A percentile compares a stretch with the other conserved stretches of the same genome.
Evolutionary conservation across 1,140 invertebrate genomes (phyloP).

Genomic region (Neomicropteryx cornuta): DNA sequence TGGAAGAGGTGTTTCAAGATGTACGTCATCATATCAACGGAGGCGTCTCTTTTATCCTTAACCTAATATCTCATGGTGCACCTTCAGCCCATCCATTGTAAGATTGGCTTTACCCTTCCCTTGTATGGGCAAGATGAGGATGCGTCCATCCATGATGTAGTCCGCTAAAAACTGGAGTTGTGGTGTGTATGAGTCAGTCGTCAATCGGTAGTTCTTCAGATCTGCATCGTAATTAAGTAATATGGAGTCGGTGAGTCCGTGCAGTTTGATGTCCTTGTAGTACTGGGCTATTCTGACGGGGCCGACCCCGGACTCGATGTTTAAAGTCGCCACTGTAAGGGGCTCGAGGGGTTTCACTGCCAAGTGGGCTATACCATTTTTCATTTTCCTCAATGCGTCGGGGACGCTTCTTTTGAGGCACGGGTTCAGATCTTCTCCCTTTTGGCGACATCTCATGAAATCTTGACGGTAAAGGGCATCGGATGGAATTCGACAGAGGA

Average conservation of each 20-base stretch:
- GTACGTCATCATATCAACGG: no score
- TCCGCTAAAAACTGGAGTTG: constrained; percentile 48
- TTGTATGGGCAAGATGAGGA: constrained; percentile 56
- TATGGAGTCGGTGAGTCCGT: constrained; percentile 41
- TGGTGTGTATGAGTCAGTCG: constrained; percentile 34
- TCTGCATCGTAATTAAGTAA: constrained; percentile 25
- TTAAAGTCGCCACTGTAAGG: constrained; percentile 37
- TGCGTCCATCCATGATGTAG: constrained; percentile 55
- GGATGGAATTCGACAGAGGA: no score
- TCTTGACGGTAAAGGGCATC: no score
- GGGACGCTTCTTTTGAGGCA: constrained; percentile 30
- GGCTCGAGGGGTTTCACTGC: constrained; percentile 42
- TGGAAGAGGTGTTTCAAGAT: no score
- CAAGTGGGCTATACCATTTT: constrained; percentile 33
- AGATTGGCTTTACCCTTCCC: constrained; percentile 58
- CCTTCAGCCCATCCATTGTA: constrained; percentile 54
- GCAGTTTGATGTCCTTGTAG: constrained; percentile 44
- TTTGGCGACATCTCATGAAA: constrained; percentile 28
- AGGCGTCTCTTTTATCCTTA: no score
- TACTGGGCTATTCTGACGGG: constrained; percentile 45
- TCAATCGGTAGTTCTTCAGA: constrained; percentile 28
- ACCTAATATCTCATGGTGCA: no score
- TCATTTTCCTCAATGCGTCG: constrained; percentile 32
- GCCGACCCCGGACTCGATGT: constrained; percentile 41
- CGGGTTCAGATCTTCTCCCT: constrained; percentile 27